Evolutionary conservation across 35 echinoderm and acorn worm species (phyloP), one percentile per base, ranked within the genome.

Genomic region (Apostichopus parvimensis): DNA sequence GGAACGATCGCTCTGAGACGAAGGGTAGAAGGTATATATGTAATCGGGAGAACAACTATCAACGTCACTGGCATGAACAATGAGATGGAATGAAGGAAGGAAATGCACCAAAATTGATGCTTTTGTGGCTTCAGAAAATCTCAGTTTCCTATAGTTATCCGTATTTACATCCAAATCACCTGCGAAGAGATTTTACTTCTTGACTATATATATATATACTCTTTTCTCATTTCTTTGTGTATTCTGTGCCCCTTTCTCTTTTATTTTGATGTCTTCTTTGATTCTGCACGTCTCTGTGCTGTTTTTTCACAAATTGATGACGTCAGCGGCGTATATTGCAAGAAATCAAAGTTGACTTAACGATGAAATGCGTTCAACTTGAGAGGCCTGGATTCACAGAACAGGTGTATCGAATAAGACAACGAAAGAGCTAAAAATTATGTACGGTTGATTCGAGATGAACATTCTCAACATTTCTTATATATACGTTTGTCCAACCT

Each of bases 1-100:
- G 68, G 68, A 72, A 72, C 68, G 68, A 72, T 72, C 68, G 68
- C 68, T 72, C 68, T 72, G 68, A 72, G 68, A 5, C 68, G 68
- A 72, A 72, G 68, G 68, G 68, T 72, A 72, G 68, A 72, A 72
- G 1, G n/a, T 12, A 72, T 72, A 72, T 72, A 72, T 72, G 68
- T 72, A 72, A 72, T 6, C 68, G 68, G 68, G 68, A 72, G 68
- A 72, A 72, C 68, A 72, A 72, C 68, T 72, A 4, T 72, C 68
- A 72, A 72, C 68, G 68, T 72, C 68, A 6, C 68, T 72, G 68
- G 68, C 68, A 72, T 72, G 68, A 5, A 72, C 2, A 72, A 72
- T 72, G 34, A 45, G 34, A 45, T 45, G 1, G 3, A 45, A 45
- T 2, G 34, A 45, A 45, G 34, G 34, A 45, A 45, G 24, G 34